Percentiles rank a stretch among this genome's conserved stretches.
Evolutionary conservation across 2,797 vertebrate species (phyloP).

Genomic region (Choloepus didactylus): DNA sequence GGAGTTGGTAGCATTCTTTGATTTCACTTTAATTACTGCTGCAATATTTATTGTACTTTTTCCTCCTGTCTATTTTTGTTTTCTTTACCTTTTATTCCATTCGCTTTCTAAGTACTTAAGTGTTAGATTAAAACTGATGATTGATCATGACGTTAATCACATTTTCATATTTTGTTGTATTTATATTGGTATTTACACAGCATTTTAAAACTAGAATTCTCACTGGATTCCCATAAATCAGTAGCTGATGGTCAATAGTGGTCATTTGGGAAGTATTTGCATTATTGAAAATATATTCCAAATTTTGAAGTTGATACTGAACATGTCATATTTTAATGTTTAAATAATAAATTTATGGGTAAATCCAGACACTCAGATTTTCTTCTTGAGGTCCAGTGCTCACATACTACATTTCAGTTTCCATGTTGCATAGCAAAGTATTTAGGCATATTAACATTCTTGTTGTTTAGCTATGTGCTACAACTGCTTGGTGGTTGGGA

Average conservation of each 20-base stretch:
- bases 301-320: not conserved
- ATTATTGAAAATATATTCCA: not conserved
- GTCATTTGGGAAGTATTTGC: not conserved
- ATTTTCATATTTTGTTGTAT: not conserved
- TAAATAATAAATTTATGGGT: not conserved
- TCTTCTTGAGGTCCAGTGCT: conserved; percentile 10
- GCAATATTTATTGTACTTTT: not conserved
- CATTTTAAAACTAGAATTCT: not conserved
- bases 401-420: not conserved
- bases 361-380: fast-evolving
- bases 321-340: not conserved
- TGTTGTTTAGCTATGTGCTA: not conserved
- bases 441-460: not conserved
- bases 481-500: not conserved
- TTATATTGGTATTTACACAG: not conserved
- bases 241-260: not conserved
- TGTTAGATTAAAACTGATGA: not conserved
- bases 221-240: not conserved
- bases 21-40: not conserved
- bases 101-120: not conserved
- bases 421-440: not conserved
- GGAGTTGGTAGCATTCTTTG: not conserved
- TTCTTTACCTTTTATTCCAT: conserved; percentile 47
- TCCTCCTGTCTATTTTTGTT: not conserved
- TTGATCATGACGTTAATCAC: not conserved